Evolutionary conservation across 2,888 invertebrate species (phyloP).

Genomic region (Mimachlamys varia): DNA sequence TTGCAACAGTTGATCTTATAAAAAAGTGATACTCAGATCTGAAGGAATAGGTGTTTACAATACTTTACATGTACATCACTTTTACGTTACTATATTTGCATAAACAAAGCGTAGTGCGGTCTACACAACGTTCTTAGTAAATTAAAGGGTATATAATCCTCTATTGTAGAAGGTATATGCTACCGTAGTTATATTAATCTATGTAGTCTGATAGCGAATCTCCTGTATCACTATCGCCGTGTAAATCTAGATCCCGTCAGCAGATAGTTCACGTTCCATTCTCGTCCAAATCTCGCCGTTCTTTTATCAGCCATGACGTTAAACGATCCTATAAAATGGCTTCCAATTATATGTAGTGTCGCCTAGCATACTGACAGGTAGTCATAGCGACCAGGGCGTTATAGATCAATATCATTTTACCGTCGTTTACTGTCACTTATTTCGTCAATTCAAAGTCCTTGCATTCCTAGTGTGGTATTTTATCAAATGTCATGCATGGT

Average conservation of each 20-base stretch:
- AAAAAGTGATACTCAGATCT: no score
- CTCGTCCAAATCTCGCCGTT: neutral
- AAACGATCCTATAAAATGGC: neutral
- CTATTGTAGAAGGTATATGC: no score
- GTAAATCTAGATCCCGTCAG: neutral
- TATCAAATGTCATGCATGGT: neutral
- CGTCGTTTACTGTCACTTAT: neutral
- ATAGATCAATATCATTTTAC: neutral
- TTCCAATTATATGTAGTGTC: neutral
- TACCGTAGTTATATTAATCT: neutral
- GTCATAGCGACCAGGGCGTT: neutral
- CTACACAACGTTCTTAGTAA: no score
- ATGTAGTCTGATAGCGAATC: neutral
- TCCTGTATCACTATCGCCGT: neutral
- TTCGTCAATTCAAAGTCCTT: neutral
- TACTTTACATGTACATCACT: no score
- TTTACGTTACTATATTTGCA: no score
- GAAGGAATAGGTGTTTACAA: no score
- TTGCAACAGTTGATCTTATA: no score
- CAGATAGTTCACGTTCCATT: conserved; percentile 29
- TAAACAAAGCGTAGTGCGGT: no score
- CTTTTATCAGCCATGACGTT: neutral
- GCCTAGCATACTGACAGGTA: neutral
- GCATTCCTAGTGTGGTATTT: neutral
- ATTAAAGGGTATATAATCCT: no score